Conservation (phyloP, 2,113 vertebrate species). For the Sebastes fasciatus region DNA sequence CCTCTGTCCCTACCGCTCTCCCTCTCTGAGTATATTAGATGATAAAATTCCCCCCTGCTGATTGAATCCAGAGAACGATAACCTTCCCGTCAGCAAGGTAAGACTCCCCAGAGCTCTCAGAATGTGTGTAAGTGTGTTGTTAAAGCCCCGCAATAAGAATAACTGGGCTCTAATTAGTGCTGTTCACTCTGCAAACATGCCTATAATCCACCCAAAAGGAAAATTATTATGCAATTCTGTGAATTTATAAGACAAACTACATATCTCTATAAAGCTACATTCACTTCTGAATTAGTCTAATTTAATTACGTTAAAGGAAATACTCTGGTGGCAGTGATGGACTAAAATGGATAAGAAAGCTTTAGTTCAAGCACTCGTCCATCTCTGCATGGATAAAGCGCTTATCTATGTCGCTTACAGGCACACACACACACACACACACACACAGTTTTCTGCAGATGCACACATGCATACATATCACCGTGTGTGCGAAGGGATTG, state of each 20-base stretch:
- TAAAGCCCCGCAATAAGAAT: slow-evolving; percentile 36
- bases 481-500: slow-evolving; percentile 26
- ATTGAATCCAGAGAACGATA: slow-evolving; percentile 48
- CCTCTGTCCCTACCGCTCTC: slow-evolving; percentile 20
- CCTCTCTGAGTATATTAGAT: slow-evolving; percentile 40
- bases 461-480: slow-evolving; percentile 24
- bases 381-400: slow-evolving; percentile 31
- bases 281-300: slow-evolving; percentile 13
- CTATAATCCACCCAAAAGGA: slow-evolving; percentile 22
- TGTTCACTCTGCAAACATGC: slow-evolving; percentile 46
- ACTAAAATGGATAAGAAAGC: slow-evolving; percentile 28
- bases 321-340: slow-evolving; percentile 10
- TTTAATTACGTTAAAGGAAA: slow-evolving; percentile 17
- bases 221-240: slow-evolving; percentile 24
- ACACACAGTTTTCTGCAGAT: slow-evolving; percentile 16
- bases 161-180: slow-evolving; percentile 51
- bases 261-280: background rate
- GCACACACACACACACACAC: background rate
- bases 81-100: slow-evolving; percentile 71
- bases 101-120: slow-evolving; percentile 37
- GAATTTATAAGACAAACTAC: slow-evolving; percentile 3
- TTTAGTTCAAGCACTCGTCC: slow-evolving; percentile 22
- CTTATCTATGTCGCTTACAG: slow-evolving; percentile 16
- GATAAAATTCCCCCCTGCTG: slow-evolving; percentile 46
- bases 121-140: slow-evolving; percentile 59